Conservation (phyloP, 1,140 invertebrate species). For the Steinernema khuongi region DNA sequence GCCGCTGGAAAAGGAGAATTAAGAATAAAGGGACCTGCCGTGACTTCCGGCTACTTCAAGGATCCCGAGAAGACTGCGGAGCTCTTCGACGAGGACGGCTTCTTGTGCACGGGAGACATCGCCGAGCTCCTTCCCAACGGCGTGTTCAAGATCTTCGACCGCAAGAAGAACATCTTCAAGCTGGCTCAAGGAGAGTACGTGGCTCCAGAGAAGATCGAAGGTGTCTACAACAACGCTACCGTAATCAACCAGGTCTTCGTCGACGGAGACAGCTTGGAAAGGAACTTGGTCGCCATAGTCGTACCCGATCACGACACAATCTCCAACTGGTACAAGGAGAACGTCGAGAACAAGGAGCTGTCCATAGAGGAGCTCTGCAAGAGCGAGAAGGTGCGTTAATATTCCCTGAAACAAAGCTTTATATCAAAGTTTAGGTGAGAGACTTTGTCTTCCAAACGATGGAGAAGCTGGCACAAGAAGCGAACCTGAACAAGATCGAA, state of each 20-base stretch:
- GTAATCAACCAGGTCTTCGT: slow-evolving; percentile 93
- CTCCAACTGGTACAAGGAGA: slow-evolving; percentile 36
- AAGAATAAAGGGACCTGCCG: slow-evolving; percentile 46
- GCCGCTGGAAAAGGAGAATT: slow-evolving; percentile 29
- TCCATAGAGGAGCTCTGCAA: slow-evolving; percentile 45
- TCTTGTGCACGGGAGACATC: slow-evolving; percentile 55
- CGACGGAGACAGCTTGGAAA: slow-evolving; percentile 76
- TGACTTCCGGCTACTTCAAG: slow-evolving; percentile 54
- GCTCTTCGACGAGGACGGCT: slow-evolving; percentile 61
- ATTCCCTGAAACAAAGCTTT: too few relatives aligned
- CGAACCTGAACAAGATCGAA: slow-evolving; percentile 54
- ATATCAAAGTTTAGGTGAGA: slow-evolving; percentile 33
- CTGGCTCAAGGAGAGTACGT: slow-evolving; percentile 81
- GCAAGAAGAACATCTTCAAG: slow-evolving; percentile 64
- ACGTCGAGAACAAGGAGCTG: slow-evolving; percentile 20
- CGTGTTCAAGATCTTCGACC: slow-evolving; percentile 62
- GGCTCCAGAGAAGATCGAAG: slow-evolving; percentile 97
- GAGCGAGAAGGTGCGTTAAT: slow-evolving; percentile 43
- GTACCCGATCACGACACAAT: slow-evolving; percentile 43
- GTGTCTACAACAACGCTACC: slow-evolving; percentile 83
- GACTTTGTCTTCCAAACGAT: slow-evolving; percentile 44
- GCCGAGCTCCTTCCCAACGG: slow-evolving; percentile 59
- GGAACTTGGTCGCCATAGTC: slow-evolving; percentile 26
- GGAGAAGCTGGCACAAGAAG: slow-evolving; percentile 43
- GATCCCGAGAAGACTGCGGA: slow-evolving; percentile 61